These are phyloP conservation scores for Dendrocopos noguchii DNA, from an alignment of 2,113 vertebrate species.

Conservation along the genomic window DNA sequence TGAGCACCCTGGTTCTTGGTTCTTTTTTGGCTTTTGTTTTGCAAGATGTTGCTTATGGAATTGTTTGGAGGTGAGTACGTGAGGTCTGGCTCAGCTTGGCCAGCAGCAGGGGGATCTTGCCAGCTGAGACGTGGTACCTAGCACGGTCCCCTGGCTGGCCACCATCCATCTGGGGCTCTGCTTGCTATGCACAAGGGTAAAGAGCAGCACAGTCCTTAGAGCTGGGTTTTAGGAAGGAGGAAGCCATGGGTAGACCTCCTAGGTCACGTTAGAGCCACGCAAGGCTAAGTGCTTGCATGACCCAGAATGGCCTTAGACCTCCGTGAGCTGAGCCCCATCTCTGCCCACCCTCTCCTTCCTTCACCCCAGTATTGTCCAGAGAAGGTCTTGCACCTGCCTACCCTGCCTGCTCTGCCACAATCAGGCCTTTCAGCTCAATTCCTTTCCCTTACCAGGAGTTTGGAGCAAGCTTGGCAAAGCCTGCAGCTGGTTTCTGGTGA, in stretches of 20 bases:
- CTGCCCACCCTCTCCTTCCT: not conserved
- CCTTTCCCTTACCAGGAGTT: not conserved
- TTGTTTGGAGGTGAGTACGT: not conserved
- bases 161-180: not conserved
- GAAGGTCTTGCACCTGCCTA: not conserved
- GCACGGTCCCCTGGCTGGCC: not conserved
- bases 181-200: not conserved
- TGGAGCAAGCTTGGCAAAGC: not conserved
- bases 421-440: not conserved
- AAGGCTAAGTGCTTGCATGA: not conserved
- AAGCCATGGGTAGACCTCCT: not conserved
- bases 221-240: not conserved
- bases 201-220: accelerated
- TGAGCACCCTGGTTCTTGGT: not conserved
- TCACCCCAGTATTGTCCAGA: accelerated
- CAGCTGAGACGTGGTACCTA: accelerated
- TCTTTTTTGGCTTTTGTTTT: no score
- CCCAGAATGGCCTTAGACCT: not conserved
- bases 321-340: not conserved
- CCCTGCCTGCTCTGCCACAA: not conserved
- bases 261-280: not conserved
- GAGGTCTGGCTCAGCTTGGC: not conserved
- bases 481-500: not conserved
- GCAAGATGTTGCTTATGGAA: not conserved
- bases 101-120: not conserved